Evolutionary conservation across 2,888 invertebrate species (phyloP), one percentile per base, ranked within the genome.

Genomic region (Acleris sparsana): DNA sequence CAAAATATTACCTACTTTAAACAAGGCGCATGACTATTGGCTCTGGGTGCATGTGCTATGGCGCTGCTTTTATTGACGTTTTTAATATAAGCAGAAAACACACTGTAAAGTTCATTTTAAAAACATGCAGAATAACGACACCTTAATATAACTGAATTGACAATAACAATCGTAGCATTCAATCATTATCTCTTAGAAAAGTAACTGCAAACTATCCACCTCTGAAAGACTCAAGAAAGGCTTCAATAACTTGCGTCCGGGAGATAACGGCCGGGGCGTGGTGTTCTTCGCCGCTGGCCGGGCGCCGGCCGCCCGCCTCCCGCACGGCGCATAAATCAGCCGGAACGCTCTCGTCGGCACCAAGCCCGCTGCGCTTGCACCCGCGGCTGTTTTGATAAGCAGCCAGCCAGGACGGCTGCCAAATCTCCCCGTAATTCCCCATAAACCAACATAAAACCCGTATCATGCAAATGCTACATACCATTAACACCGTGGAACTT

Each of bases 311-410:
- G 18, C 13, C 18, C 16, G 18, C 13, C 18, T 6, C 18, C 59
- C 51, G 18, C 60, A 51, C 63, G 49, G 56, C 64, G 52, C 66
- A 62, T 68, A 67, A 67, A 69, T 70, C 70, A 71, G 70, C 69
- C 68, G 63, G 67, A 70, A 66, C 69, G 69, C 67, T 63, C 52
- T 61, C 62, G 57, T 61, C 60, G 60, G 60, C 58, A 33, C 49
- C 59, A 9, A 46, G 46, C 43, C 43, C 67, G 70, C 63, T 70
- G 72, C 71, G 58, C 70, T 60, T 69, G 70, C 72, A 70, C 65
- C 68, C 56, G 63, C 66, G 76, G 75, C 78, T 53, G 58, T 59
- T 57, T 64, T 64, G 59, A 64, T 59, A 64, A 64, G 64, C 48
- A 59, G 59, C 59, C 64, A 59, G 49, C 55, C 22, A n/a, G 44